Conservation (phyloP, 2,888 invertebrate species). For the Drosophila colorata region DNA sequence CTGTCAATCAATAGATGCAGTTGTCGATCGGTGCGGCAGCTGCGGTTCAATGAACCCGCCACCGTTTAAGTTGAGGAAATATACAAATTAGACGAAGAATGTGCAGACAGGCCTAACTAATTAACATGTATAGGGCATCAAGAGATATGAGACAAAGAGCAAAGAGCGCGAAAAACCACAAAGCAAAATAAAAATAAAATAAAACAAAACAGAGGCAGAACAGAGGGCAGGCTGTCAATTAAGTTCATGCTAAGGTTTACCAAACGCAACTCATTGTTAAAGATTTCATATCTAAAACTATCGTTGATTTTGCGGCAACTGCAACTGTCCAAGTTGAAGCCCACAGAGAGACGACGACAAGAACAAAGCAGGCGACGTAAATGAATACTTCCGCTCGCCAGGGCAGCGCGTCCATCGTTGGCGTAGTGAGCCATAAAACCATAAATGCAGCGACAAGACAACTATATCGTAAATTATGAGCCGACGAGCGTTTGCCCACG, state of each 20-base stretch:
- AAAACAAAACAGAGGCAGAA: constrained; percentile 6
- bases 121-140: constrained; percentile 58
- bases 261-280: constrained; percentile 40
- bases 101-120: constrained; percentile 61
- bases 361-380: constrained; percentile 54
- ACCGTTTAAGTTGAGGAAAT: constrained; percentile 63
- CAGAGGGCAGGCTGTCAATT: constrained; percentile 33
- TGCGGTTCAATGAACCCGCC: constrained; percentile 55
- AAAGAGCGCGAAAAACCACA: constrained; percentile 24
- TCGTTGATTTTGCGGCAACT: constrained; percentile 35
- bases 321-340: constrained; percentile 32
- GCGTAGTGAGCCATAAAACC: constrained; percentile 76
- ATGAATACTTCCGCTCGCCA: constrained; percentile 71
- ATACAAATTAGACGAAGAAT: constrained; percentile 72
- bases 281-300: constrained; percentile 60
- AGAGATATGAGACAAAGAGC: constrained; percentile 11
- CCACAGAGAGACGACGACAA: constrained; percentile 15
- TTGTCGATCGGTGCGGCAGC: constrained; percentile 45
- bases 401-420: constrained; percentile 41
- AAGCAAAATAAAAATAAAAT: neutral
- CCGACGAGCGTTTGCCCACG: constrained; percentile 57
- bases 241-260: constrained; percentile 38
- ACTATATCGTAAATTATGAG: constrained; percentile 73
- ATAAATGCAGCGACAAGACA: constrained; percentile 77
- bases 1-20: constrained; percentile 76